A percentile compares a stretch with the other conserved stretches of the same genome.
Conservation (phyloP, 2,113 vertebrate genomes). For the Varanus salvator region DNA sequence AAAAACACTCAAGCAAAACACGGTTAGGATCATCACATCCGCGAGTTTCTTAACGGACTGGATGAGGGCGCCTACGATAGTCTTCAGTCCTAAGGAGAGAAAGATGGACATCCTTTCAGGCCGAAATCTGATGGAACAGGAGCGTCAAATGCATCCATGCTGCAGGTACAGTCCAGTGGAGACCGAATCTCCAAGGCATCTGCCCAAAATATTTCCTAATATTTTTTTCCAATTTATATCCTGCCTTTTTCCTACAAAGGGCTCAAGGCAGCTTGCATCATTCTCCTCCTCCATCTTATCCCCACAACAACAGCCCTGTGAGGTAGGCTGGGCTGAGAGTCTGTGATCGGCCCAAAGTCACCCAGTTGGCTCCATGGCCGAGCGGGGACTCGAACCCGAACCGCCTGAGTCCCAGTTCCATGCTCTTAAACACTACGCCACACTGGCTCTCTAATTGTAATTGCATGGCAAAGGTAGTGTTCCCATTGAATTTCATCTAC, state of each 20-base stretch:
- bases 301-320: no score
- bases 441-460: not conserved
- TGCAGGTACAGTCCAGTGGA: not conserved
- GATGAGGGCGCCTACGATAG: constrained; percentile 98
- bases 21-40: constrained; percentile 98
- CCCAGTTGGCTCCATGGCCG: no score
- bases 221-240: no score
- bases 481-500: not conserved
- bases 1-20: constrained; percentile 98
- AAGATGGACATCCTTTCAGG: constrained; percentile 53
- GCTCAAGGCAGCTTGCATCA: no score
- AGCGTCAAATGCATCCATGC: no score
- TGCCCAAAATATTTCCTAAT: not conserved
- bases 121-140: not conserved
- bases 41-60: constrained; percentile 98
- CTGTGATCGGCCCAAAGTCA: no score
- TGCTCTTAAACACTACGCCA: no score
- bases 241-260: no score
- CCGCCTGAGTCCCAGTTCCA: no score
- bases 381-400: no score
- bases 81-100: constrained; percentile 90
- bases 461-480: not conserved
- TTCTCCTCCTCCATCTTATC: no score
- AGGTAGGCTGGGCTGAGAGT: no score
- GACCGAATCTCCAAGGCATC: not conserved